Conservation (phyloP, 2,113 vertebrate genomes). For the Osmerus eperlanus region DNA sequence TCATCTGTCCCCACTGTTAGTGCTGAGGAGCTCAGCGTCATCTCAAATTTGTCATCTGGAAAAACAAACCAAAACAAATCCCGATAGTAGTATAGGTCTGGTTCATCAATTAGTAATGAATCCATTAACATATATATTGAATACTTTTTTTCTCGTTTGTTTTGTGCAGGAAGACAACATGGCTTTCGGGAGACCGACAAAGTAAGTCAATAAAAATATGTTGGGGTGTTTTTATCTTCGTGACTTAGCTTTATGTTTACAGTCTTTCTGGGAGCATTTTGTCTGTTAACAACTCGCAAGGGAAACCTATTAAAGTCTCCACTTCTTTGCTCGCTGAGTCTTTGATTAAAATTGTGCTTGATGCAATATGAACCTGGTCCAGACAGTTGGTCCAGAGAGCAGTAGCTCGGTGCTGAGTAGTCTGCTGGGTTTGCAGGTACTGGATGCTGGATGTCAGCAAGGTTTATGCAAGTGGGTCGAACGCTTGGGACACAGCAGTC, state of each 20-base stretch:
- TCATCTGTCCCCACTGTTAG: neutral
- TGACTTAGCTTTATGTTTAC: neutral
- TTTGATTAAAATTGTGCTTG: too few species aligned
- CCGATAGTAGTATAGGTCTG: too few species aligned
- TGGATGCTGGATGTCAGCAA: slow-evolving; percentile 93
- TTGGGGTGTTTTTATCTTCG: neutral
- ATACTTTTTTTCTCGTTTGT: neutral
- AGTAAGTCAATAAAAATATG: slow-evolving; percentile 73
- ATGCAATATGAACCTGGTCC: too few species aligned
- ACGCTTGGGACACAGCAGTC: slow-evolving; percentile 89
- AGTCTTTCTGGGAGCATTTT: too few species aligned
- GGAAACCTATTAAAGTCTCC: too few species aligned
- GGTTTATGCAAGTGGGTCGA: slow-evolving; percentile 77
- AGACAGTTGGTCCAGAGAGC: neutral
- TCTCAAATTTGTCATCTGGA: neutral
- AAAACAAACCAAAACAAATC: too few species aligned
- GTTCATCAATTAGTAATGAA: neutral
- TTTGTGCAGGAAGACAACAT: slow-evolving; percentile 92
- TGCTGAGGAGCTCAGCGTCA: neutral
- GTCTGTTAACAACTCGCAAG: too few species aligned
- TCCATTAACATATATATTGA: neutral
- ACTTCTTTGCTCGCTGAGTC: too few species aligned
- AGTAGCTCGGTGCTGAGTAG: neutral
- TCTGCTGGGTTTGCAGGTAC: slow-evolving; percentile 73
- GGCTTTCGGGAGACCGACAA: slow-evolving; percentile 97